Evolutionary conservation across 1,140 invertebrate genomes (phyloP).

Genomic region (Aricia agestis): DNA sequence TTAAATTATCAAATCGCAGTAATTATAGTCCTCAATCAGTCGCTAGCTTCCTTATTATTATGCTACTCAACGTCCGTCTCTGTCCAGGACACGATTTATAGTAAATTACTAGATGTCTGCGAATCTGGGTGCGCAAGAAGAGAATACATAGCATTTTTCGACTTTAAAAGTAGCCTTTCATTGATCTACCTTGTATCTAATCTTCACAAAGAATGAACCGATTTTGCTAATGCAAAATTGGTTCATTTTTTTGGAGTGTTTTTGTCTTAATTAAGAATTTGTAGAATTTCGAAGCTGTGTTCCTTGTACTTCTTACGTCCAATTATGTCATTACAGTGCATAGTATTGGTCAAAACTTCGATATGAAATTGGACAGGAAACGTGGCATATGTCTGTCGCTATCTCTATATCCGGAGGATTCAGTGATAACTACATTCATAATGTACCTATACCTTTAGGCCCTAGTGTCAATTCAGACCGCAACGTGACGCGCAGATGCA

Average conservation of each 20-base stretch:
- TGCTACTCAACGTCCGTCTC: neutral
- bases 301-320: neutral
- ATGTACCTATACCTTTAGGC: too few species aligned
- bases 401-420: neutral
- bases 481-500: too few species aligned
- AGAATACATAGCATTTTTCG: too few species aligned
- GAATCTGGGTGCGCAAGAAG: too few species aligned
- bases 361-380: neutral
- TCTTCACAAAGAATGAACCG: too few species aligned
- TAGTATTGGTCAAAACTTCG: too few species aligned
- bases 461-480: too few species aligned
- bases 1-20: neutral
- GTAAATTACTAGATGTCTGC: neutral
- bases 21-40: neutral
- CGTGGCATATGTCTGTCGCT: neutral
- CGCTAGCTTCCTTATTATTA: neutral
- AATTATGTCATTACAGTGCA: neutral
- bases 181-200: too few species aligned
- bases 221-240: too few species aligned
- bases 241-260: too few species aligned
- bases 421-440: neutral
- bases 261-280: neutral
- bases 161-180: too few species aligned
- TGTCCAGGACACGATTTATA: neutral
- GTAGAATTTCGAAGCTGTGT: neutral